A percentile compares a stretch with the other conserved stretches of the same genome.
These are phyloP conservation scores for Cottus gobio DNA, from an alignment of 2,113 vertebrate genomes.

Conservation along the genomic window DNA sequence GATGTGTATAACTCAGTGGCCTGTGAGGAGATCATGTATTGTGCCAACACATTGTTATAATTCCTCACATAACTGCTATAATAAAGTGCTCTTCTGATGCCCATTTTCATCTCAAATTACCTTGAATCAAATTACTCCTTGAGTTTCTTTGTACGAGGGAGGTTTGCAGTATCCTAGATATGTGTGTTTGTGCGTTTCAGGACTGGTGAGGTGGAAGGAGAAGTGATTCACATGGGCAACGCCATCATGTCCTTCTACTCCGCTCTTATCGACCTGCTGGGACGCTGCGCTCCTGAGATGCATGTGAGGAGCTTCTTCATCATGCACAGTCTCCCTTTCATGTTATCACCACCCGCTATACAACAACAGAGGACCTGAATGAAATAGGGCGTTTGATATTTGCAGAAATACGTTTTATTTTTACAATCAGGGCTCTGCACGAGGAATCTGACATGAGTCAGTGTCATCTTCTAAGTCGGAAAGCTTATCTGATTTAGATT, in stretches of 20 bases:
- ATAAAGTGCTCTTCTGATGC: background rate
- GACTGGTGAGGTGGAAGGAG: constrained; percentile 84
- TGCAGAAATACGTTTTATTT: background rate
- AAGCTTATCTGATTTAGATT: background rate
- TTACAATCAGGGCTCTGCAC: background rate
- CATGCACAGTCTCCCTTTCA: background rate
- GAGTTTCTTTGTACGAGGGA: background rate
- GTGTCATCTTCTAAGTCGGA: background rate
- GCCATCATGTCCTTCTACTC: constrained; percentile 99
- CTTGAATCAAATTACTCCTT: background rate
- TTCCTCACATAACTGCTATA: background rate
- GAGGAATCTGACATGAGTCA: background rate
- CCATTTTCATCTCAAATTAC: background rate
- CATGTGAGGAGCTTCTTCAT: constrained; percentile 86
- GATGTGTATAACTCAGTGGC: constrained; percentile 11
- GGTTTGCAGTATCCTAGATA: background rate
- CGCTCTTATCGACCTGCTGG: constrained; percentile 95
- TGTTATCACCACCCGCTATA: background rate
- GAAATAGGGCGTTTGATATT: background rate
- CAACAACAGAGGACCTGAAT: background rate
- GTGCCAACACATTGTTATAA: constrained; percentile 25
- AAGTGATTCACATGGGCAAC: constrained; percentile 95
- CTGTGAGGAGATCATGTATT: constrained; percentile 16
- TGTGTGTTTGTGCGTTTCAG: constrained; percentile 75
- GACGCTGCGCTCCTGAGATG: constrained; percentile 97